A percentile compares a stretch with the other conserved stretches of the same genome.
phyloP scores from a whole-genome alignment of 1,140 invertebrate species.

The Tribolium castaneum region DNA sequence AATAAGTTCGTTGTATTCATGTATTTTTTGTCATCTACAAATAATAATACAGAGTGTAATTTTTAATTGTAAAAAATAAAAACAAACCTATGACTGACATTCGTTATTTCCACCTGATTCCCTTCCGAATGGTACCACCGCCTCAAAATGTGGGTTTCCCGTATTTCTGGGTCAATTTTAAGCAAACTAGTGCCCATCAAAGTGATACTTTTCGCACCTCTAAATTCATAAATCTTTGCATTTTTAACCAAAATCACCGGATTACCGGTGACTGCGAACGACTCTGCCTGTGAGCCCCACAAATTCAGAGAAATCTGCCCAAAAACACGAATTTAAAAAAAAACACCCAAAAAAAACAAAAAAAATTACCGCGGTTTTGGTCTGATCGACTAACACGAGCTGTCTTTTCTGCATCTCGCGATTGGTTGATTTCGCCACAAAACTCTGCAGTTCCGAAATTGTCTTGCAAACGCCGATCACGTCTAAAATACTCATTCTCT shows the following conservation, averaged over 20 bases:
- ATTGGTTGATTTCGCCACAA: slow-evolving; percentile 80
- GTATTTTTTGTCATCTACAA: too few species aligned
- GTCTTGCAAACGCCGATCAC: slow-evolving; percentile 90
- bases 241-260: slow-evolving; percentile 89
- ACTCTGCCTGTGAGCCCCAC: slow-evolving; percentile 86
- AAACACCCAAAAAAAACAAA: not conserved
- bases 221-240: slow-evolving; percentile 78
- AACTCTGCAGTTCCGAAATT: slow-evolving; percentile 75
- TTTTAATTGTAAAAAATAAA: too few species aligned
- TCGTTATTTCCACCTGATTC: slow-evolving; percentile 69
- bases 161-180: slow-evolving; percentile 88
- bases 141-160: slow-evolving; percentile 84
- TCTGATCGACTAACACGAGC: slow-evolving; percentile 87
- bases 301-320: slow-evolving; percentile 75
- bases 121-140: slow-evolving; percentile 92
- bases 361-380: slow-evolving; percentile 77
- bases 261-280: slow-evolving; percentile 80
- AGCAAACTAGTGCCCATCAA: slow-evolving; percentile 70
- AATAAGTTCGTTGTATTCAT: too few species aligned
- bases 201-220: slow-evolving; percentile 77
- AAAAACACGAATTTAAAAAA: not conserved
- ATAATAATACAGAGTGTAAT: too few species aligned
- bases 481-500: slow-evolving; percentile 71
- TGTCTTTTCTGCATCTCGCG: slow-evolving; percentile 92
- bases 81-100: slow-evolving; percentile 72